Evolutionary conservation across 2,797 vertebrate species (phyloP), one percentile per base, ranked within the genome.

Genomic region (Garrulus glandarius): DNA sequence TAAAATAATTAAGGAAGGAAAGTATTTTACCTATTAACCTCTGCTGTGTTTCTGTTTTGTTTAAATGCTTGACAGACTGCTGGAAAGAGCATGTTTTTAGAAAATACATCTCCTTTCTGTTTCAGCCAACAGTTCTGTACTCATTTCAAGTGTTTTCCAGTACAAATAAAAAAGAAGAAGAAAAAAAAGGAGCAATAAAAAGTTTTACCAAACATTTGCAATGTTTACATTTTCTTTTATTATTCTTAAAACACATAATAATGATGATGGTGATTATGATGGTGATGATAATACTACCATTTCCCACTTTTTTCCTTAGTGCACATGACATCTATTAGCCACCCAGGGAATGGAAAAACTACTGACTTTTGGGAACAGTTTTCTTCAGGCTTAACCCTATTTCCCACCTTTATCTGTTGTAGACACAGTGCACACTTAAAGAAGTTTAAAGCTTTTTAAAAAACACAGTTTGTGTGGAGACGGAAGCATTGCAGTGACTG

Each of bases 131-230:
- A 79, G 18, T 39, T 56, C 32, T 81, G 21, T 30, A 71, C 29
- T 43, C 2, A 67, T 65, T 64, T 82, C 34, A 55, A 3, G 0
- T 23, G 29, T 52, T 87, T 91, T 79, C 44, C 67, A 83, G 32
- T 10, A 44, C 1, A 10, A 41, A 43, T 10, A 55, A 8, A 23
- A 18, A 21, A 37, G 11, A 11, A 3, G 1, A 27, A 13, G n/a
- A 64, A 5, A 7, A 56, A 63, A 49, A 43, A 32, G 14, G 5
- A 34, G 6, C 1, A 6, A 57, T 26, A 61, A 47, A 79, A 70
- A 9, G 13, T 53, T 76, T 24, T 29, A 53, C 10, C 15, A 78
- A 84, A 68, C 9, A 23, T 39, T 47, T 47, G 5, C 20, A 84
- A 30, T 15, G 17, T 60, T 81, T 71, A 13, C 7, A 9, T 39